Base-by-base conservation (phyloP, 2,113 vertebrate genomes). In the Mustela lutreola region DNA sequence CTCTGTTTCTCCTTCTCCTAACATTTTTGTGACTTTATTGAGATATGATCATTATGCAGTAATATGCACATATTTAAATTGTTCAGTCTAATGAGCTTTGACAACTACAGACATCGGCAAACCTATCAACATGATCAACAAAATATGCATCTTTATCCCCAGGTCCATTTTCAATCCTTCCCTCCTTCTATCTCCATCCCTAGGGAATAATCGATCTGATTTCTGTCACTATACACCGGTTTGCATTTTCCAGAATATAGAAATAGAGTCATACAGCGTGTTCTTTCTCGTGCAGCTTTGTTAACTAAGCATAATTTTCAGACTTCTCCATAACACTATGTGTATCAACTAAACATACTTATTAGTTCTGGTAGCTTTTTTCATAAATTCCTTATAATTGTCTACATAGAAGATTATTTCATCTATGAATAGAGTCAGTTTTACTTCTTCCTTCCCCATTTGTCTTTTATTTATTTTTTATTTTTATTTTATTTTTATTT, bases 161-260 rank as follows among this genome's bases (percentile, higher is more conserved):
- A 4, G 1, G 11, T 39, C 21, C 26, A 39, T 56, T 71, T 96
- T 33, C 70, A 26, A 62, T 28, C 36, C 53, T 33, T 60, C 11
- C 73, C 15, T 89, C 22, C 63, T 65, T 85, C 67, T 10, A 0
- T 70, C 39, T 75, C 48, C 45, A 60, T 65, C n/a, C 53, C 15
- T 36, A 48, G 11, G 33, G 63, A 92, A 56, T 18, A 31, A 31
- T n/a, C 22, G 53, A 50, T 71, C 19, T 39, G 8, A 18, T 60
- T 92, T 85, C 60, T 65, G 18, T 80, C 75, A 79, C 45, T 39
- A 36, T 28, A 39, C 21, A 58, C 94, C 76, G 73, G 22, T 48
- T 83, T 92, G 62, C 19, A 62, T 87, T 90, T 91, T 87, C 86
- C 62, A 87, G 45, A 73, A 87, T 58, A 71, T 94, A 53, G 31